phyloP scores from a whole-genome alignment of 2,797 vertebrate species.

The Hoplostethus atlanticus region DNA sequence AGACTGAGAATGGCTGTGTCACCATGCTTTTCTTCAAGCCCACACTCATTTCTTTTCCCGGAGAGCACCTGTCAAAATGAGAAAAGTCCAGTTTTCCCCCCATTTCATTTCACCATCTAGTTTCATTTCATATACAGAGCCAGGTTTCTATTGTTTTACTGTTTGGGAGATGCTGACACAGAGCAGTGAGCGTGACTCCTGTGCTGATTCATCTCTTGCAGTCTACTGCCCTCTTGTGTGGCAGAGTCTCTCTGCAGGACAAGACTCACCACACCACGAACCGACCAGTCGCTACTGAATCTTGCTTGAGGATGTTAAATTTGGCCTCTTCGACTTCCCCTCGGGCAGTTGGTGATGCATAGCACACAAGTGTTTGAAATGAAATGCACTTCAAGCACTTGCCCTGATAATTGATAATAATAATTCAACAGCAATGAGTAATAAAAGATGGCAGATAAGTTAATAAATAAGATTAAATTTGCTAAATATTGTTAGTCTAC shows the following conservation, averaged over 20 bases:
- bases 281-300: background rate
- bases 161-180: background rate
- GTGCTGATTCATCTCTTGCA: conserved; percentile 11
- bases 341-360: no score
- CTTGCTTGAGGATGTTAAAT: background rate
- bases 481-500: no score
- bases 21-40: conserved; percentile 12
- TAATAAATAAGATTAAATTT: no score
- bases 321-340: no score
- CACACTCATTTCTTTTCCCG: conserved; percentile 8
- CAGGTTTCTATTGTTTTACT: background rate
- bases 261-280: conserved; percentile 1
- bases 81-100: background rate
- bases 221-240: conserved; percentile 62
- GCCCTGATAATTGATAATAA: no score
- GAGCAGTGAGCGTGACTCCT: no score
- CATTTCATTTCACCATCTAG: conserved; percentile 9
- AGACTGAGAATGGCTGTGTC: conserved; percentile 15
- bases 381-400: no score
- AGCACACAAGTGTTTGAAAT: no score
- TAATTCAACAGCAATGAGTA: no score
- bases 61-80: background rate
- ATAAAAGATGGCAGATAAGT: no score
- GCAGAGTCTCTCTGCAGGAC: background rate
- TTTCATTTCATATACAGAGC: background rate